Conservation (phyloP, 2,113 vertebrate species). For the Peromyscus polionotus region DNA sequence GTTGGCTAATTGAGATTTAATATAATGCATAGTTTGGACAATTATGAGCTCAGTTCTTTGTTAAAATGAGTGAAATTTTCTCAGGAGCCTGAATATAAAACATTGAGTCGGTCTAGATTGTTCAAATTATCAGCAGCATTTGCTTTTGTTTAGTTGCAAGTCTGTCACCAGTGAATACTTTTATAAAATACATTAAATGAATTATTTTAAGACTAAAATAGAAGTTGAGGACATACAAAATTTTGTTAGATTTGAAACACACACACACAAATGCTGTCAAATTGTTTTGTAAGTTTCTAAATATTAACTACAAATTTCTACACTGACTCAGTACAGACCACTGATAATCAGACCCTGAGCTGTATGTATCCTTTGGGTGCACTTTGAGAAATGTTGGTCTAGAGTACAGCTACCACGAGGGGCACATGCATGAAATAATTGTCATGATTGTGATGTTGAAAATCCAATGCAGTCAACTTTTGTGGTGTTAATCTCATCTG, state of each 20-base stretch:
- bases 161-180: slow-evolving; percentile 22
- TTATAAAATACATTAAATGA: slow-evolving; percentile 43
- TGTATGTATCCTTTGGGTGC: not conserved
- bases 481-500: not conserved
- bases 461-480: not conserved
- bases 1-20: slow-evolving; percentile 26
- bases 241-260: slow-evolving; percentile 16
- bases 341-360: not conserved
- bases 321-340: not conserved
- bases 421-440: not conserved
- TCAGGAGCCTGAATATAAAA: not conserved
- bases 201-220: slow-evolving; percentile 13
- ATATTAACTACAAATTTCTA: slow-evolving; percentile 1
- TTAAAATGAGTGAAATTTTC: not conserved
- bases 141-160: slow-evolving; percentile 23
- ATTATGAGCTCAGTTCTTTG: not conserved
- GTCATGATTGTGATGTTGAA: not conserved
- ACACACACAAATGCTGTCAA: not conserved
- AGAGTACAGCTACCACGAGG: not conserved
- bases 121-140: not conserved
- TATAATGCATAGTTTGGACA: not conserved
- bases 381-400: not conserved
- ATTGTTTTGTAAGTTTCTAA: slow-evolving; percentile 31
- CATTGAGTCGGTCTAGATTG: not conserved
- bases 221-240: not conserved